Evolutionary conservation across 2,888 invertebrate genomes (phyloP).

Genomic region (Xanthia togata): DNA sequence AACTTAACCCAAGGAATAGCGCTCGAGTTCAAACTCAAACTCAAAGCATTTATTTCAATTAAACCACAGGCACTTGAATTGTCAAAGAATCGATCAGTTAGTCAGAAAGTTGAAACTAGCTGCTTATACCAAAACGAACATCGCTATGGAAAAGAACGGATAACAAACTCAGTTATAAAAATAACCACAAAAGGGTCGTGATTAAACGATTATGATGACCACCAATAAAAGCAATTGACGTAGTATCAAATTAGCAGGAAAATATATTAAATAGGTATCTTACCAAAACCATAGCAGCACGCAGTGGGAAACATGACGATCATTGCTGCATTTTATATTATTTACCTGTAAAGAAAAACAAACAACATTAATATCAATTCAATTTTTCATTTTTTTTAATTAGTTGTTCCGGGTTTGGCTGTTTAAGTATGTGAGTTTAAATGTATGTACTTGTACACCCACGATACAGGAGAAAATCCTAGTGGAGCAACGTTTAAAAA

Average conservation of each 20-base stretch:
- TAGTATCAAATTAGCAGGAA: constrained; percentile 18
- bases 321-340: constrained; percentile 16
- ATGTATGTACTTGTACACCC: too few species aligned
- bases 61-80: neutral
- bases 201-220: constrained; percentile 1
- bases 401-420: too few species aligned
- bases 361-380: constrained; percentile 18
- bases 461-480: too few species aligned
- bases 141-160: neutral
- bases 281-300: constrained; percentile 33
- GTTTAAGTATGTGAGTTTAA: too few species aligned
- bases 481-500: too few species aligned
- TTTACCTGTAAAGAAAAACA: constrained; percentile 58
- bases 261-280: constrained; percentile 7
- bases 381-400: too few species aligned
- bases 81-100: neutral
- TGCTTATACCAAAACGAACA: neutral
- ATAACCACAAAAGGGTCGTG: constrained; percentile 7
- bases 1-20: too few species aligned
- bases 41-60: neutral
- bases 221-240: constrained; percentile 15
- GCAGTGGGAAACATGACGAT: constrained; percentile 30
- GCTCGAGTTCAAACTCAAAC: neutral
- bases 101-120: neutral
- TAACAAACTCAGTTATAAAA: neutral